Evolutionary conservation across 2,888 invertebrate species (phyloP).

Genomic region (Amblyjoppa fuscipennis): DNA sequence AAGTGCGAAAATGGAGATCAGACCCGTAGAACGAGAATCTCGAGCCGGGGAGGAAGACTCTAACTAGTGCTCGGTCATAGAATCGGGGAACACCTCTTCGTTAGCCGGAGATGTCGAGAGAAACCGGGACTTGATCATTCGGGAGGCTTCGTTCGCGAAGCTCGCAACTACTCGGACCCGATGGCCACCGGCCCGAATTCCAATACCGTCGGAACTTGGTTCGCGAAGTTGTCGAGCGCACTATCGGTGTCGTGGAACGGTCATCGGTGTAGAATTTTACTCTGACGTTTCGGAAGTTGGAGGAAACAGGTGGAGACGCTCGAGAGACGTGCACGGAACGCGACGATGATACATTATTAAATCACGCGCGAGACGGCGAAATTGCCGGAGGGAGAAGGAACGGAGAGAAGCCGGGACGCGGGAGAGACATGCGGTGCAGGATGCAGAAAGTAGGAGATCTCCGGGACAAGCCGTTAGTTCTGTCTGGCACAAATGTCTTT

Average conservation of each 20-base stretch:
- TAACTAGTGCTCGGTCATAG: slow-evolving; percentile 47
- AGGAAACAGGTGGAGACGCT: neutral
- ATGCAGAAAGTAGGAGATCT: slow-evolving; percentile 30
- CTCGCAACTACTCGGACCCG: slow-evolving; percentile 33
- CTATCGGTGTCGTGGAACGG: slow-evolving; percentile 20
- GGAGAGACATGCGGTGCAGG: slow-evolving; percentile 6
- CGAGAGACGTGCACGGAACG: slow-evolving; percentile 8
- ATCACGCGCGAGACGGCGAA: neutral
- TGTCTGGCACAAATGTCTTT: slow-evolving; percentile 35
- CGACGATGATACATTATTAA: slow-evolving; percentile 47
- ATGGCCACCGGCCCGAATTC: slow-evolving; percentile 47
- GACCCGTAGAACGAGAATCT: slow-evolving; percentile 45
- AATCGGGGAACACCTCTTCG: slow-evolving; percentile 62
- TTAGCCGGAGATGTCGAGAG: slow-evolving; percentile 57
- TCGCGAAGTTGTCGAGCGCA: slow-evolving; percentile 23
- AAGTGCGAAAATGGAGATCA: slow-evolving; percentile 58
- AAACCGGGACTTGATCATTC: slow-evolving; percentile 57
- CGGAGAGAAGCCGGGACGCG: slow-evolving; percentile 6
- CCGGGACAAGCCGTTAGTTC: slow-evolving; percentile 28
- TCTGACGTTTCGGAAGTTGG: slow-evolving; percentile 8
- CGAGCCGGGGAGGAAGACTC: slow-evolving; percentile 43
- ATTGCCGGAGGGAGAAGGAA: neutral
- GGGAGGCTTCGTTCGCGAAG: slow-evolving; percentile 51
- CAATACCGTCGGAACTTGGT: slow-evolving; percentile 42
- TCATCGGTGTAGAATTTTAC: no score